Evolutionary conservation across 2,888 invertebrate genomes (phyloP).

Genomic region (Artemia sinica): DNA sequence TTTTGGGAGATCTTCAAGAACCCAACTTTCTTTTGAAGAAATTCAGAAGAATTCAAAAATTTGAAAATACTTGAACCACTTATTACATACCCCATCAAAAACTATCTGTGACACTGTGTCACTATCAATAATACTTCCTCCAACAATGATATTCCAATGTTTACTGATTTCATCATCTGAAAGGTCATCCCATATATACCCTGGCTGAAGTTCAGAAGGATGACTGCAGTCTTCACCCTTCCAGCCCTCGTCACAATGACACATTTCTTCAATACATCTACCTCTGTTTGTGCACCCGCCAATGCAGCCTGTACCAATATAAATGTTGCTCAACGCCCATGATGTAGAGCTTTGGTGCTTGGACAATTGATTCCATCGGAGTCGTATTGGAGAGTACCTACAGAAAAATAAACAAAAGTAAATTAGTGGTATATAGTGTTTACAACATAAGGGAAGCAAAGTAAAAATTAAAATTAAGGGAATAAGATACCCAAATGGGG

Average conservation of each 20-base stretch:
- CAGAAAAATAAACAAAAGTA: neutral
- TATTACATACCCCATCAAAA: neutral
- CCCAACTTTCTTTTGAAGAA: no score
- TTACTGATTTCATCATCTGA: neutral
- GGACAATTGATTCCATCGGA: neutral
- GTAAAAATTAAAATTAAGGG: no score
- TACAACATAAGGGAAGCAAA: no score
- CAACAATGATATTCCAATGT: neutral
- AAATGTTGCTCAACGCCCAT: neutral
- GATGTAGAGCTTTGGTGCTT: neutral
- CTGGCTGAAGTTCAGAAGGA: neutral
- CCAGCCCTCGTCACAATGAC: conserved; percentile 2
- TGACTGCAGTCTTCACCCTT: neutral
- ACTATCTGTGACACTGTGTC: neutral
- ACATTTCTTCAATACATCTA: neutral
- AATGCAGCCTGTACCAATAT: neutral
- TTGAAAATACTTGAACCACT: no score
- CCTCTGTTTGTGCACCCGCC: neutral
- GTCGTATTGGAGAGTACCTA: neutral
- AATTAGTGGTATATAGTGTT: no score
- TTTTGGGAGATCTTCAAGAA: no score
- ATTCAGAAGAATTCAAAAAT: no score
- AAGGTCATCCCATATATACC: neutral
- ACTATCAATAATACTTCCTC: neutral
- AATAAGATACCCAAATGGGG: no score